Evolutionary conservation across 2,888 invertebrate species (phyloP), one percentile per base, ranked within the genome.

Genomic region (Cordylochernes scorpioides): DNA sequence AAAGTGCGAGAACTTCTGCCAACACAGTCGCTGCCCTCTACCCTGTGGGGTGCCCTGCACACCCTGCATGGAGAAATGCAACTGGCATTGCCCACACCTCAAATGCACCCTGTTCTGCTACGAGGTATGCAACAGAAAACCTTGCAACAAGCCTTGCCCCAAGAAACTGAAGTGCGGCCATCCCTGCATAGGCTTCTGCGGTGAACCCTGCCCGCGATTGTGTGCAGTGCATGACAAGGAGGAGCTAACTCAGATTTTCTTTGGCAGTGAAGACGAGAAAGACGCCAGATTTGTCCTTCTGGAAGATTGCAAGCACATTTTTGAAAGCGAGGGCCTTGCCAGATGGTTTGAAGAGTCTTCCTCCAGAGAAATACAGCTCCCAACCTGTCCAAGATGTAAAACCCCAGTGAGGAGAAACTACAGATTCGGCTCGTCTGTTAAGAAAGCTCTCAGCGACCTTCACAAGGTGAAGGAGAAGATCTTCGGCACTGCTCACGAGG

Each of bases 111-210:
- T 41, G 21, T 35, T 44, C 2, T 57, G 57, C 38, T 39, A 44
- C 5, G 48, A 55, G 33, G 42, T 47, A 1, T 59, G 57, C 34
- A 43, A 50, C 25, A 43, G 52, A 15, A 39, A 35, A 4, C 42
- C 44, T 1, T 55, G 55, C 30, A 31, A 48, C 21, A 40, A 44
- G 26, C 48, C 51, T 4, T 52, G 59, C 36, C 27, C 9, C 8
- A 45, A 45, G 35, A 33, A 17, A 5, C 43, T 52, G 3, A 28
- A 41, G 19, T 71, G 71, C 52, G 54, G 55, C 0, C 69, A 70
- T 51, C 45, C 46, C n/a, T 68, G 71, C 51, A 58, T 65, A 45
- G 69, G 71, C 9, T 58, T 68, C 28, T 72, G 71, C 52, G 68
- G 68, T n/a, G 71, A 72, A 49, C 57, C 57, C 7, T 71, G 70